These are phyloP conservation scores for Mycteria americana DNA, from an alignment of 2,797 vertebrate genomes.

Conservation along the genomic window DNA sequence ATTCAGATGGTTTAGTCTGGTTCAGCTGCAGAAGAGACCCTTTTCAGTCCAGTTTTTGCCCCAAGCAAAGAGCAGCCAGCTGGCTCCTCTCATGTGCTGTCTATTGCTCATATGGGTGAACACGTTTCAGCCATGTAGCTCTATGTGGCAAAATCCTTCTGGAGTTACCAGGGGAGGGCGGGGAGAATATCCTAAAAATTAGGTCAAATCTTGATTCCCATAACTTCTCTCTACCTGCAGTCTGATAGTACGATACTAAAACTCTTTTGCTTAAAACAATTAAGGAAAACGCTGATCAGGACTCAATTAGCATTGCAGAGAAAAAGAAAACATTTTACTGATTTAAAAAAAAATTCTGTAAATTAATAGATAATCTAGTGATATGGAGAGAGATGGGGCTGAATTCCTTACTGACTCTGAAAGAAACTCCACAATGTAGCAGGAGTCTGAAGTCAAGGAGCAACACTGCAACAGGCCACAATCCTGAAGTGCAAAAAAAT, in stretches of 20 bases:
- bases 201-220: background rate
- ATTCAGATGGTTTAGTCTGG: background rate
- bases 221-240: background rate
- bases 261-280: background rate
- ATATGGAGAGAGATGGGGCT: background rate
- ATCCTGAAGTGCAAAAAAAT: background rate
- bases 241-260: background rate
- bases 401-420: background rate
- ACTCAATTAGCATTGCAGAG: background rate
- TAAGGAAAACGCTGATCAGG: background rate
- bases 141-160: background rate
- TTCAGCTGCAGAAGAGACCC: background rate
- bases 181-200: background rate
- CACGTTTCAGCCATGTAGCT: background rate
- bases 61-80: background rate
- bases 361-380: background rate
- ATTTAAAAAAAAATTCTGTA: background rate
- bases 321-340: background rate
- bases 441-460: background rate
- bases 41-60: background rate
- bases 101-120: background rate
- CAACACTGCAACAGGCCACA: background rate
- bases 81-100: background rate
- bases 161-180: fast-evolving
- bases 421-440: background rate